Evolutionary conservation across 2,797 vertebrate genomes (phyloP).

Genomic region (Labroides dimidiatus): DNA sequence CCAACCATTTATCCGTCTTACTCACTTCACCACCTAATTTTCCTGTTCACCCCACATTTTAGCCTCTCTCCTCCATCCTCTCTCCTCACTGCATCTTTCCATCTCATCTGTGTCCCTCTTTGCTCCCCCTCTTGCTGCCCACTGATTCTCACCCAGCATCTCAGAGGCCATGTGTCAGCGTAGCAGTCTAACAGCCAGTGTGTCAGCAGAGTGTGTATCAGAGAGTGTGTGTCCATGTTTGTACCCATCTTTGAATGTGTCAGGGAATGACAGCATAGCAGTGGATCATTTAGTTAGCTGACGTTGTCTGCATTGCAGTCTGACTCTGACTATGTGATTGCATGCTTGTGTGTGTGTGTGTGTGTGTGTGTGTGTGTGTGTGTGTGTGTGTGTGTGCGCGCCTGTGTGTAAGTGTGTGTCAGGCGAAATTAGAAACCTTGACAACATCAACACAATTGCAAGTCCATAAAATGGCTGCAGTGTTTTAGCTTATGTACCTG

Average conservation of each 20-base stretch:
- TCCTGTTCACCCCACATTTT: constrained; percentile 10
- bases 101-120: background rate
- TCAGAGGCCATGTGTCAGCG: constrained; percentile 45
- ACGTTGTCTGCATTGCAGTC: constrained; percentile 34
- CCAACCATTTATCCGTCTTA: constrained; percentile 25
- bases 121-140: background rate
- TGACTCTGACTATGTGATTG: constrained; percentile 3
- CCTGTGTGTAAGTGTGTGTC: constrained; percentile 31
- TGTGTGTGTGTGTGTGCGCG: constrained; percentile 30
- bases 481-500: constrained; percentile 69
- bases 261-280: constrained; percentile 44
- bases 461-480: constrained; percentile 71
- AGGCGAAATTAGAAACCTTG: constrained; percentile 66
- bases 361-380: background rate
- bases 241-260: constrained; percentile 13
- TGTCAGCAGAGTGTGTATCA: constrained; percentile 23
- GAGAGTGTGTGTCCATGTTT: background rate
- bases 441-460: constrained; percentile 75
- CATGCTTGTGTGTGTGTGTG: constrained; percentile 14
- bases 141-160: constrained; percentile 29
- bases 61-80: constrained; percentile 5
- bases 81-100: background rate
- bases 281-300: constrained; percentile 66
- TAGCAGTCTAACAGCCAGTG: constrained; percentile 53
- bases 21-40: constrained; percentile 18